A percentile compares a stretch with the other conserved stretches of the same genome.
Conservation (phyloP, 2,888 invertebrate genomes). For the Encarsia formosa region DNA sequence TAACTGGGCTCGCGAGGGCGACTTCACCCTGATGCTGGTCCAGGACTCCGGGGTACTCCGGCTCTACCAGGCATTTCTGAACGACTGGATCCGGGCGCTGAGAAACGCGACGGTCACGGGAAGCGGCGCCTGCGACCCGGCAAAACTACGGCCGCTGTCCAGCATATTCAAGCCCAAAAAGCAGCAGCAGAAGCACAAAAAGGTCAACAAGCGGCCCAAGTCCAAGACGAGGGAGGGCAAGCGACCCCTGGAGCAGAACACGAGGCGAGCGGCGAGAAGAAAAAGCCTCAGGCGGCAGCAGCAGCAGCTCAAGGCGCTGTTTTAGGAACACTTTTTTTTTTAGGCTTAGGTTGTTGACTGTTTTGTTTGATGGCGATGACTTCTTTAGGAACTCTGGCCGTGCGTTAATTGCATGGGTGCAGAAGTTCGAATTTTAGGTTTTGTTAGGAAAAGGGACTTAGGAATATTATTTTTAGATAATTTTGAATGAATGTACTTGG, state of each 20-base stretch:
- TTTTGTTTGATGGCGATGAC: too few relatives aligned
- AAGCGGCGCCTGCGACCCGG: conserved; percentile 42
- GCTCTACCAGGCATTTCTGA: conserved; percentile 58
- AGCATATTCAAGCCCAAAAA: conserved; percentile 25
- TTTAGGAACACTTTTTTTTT: neutral
- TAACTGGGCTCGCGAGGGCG: conserved; percentile 53
- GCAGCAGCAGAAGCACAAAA: conserved; percentile 1
- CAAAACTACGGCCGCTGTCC: conserved; percentile 32
- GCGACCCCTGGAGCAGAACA: conserved; percentile 6
- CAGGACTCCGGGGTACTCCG: conserved; percentile 62
- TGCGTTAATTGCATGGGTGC: too few relatives aligned
- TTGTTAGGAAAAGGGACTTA: too few relatives aligned
- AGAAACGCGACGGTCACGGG: conserved; percentile 45
- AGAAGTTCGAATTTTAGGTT: too few relatives aligned
- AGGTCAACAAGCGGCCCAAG: neutral
- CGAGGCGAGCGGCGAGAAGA: conserved; percentile 8
- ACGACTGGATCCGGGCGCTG: conserved; percentile 58
- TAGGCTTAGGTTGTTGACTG: too few relatives aligned
- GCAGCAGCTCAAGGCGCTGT: conserved; percentile 26
- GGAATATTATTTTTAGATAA: too few relatives aligned
- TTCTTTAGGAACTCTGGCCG: neutral
- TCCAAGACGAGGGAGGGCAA: conserved; percentile 2
- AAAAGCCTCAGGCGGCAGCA: conserved; percentile 33
- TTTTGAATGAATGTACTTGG: too few relatives aligned
- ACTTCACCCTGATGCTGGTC: conserved; percentile 56